Evolutionary conservation across 1,140 invertebrate species (phyloP).

Genomic region (Orius insidiosus): DNA sequence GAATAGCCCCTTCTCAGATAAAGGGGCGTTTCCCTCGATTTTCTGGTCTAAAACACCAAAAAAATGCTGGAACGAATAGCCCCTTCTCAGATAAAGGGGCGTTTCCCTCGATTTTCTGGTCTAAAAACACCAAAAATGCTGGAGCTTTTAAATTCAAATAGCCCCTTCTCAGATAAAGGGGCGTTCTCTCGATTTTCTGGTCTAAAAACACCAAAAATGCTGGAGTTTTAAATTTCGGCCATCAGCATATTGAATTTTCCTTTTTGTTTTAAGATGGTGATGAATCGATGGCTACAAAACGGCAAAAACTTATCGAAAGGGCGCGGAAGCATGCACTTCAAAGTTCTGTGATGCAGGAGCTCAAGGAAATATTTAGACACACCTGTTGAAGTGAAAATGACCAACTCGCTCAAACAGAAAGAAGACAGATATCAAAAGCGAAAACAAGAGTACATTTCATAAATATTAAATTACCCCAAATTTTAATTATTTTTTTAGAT

Average conservation of each 20-base stretch:
- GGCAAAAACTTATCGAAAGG: constrained; percentile 55
- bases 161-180: no score
- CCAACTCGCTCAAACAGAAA: constrained; percentile 39
- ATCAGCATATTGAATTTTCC: neutral
- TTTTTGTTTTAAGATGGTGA: constrained; percentile 39
- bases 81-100: no score
- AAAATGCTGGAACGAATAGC: no score
- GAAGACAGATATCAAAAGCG: constrained; percentile 45
- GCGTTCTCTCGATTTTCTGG: no score
- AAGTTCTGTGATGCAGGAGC: constrained; percentile 71
- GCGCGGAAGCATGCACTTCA: constrained; percentile 63
- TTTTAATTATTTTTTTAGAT: constrained; percentile 27
- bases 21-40: no score
- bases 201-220: neutral
- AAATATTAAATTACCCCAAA: constrained; percentile 6
- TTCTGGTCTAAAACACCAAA: no score
- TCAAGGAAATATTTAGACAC: constrained; percentile 78
- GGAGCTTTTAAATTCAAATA: no score
- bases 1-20: no score
- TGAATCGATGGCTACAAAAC: constrained; percentile 48
- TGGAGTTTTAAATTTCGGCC: neutral
- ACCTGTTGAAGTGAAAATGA: constrained; percentile 66
- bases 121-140: no score
- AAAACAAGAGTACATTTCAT: constrained; percentile 30
- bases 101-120: no score